A percentile compares a stretch with the other conserved stretches of the same genome.
Evolutionary conservation across 2,797 vertebrate genomes (phyloP).

Genomic region (Urocyon cinereoargenteus): DNA sequence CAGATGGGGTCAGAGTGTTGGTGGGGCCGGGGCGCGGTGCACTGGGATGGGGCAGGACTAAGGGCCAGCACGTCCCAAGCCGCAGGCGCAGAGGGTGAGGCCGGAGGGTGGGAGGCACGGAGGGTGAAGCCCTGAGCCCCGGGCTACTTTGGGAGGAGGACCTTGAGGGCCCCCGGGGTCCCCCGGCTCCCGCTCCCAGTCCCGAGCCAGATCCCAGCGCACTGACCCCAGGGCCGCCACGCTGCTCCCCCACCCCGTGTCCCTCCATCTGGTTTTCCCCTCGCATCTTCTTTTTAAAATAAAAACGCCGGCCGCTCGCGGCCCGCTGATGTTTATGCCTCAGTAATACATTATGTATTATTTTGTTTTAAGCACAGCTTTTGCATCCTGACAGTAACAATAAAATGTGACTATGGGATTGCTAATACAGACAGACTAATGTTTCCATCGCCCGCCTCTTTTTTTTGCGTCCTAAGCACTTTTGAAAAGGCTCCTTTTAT

Average conservation of each 20-base stretch:
- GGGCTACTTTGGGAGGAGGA: background rate
- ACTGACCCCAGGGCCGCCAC: background rate
- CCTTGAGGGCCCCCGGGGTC: no score
- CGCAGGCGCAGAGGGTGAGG: accelerated
- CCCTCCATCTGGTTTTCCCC: conserved; percentile 84
- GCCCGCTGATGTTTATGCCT: conserved; percentile 95
- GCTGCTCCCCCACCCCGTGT: background rate
- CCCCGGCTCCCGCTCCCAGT: background rate
- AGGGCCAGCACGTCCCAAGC: background rate
- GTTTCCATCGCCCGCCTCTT: conserved; percentile 91
- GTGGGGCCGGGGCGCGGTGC: no score
- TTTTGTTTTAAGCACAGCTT: conserved; percentile 99
- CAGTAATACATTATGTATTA: conserved; percentile 99
- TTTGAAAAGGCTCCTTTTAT: conserved; percentile 97
- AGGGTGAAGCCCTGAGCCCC: background rate
- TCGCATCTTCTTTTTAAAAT: conserved; percentile 97
- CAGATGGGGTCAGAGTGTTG: no score
- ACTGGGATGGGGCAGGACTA: no score
- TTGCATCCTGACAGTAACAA: conserved; percentile 99
- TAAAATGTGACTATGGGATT: conserved; percentile 99
- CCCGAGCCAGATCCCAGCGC: background rate
- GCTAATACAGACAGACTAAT: conserved; percentile 99
- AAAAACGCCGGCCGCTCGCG: conserved; percentile 89
- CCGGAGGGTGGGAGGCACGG: background rate
- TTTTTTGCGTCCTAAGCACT: conserved; percentile 98